Percentiles rank a stretch among this genome's conserved stretches.
Evolutionary conservation across 2,113 vertebrate species (phyloP).

Genomic region (Boulengeromyrus knoepffleri): DNA sequence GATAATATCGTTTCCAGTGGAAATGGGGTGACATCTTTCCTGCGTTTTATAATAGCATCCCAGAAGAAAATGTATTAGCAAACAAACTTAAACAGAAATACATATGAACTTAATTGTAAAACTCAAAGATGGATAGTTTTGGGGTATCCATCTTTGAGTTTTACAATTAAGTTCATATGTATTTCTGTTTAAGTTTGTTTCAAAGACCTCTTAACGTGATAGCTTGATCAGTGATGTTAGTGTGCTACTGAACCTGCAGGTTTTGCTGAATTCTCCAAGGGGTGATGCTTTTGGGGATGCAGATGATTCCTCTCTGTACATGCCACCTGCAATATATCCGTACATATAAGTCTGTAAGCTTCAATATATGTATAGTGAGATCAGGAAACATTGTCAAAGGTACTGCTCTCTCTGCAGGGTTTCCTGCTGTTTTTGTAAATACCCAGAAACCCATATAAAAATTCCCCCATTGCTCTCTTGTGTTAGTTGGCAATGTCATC

Average conservation of each 20-base stretch:
- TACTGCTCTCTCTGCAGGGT: background rate
- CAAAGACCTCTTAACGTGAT: background rate
- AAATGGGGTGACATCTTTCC: background rate
- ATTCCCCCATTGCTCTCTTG: background rate
- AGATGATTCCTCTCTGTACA: constrained; percentile 53
- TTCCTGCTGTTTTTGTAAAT: background rate
- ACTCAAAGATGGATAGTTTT: too few species aligned
- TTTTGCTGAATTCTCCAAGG: constrained; percentile 62
- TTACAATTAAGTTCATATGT: background rate
- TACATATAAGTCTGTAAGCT: background rate
- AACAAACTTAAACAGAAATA: too few species aligned
- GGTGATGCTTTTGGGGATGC: constrained; percentile 64
- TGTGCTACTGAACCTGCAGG: constrained; percentile 32
- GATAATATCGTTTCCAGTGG: background rate
- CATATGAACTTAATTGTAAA: too few species aligned
- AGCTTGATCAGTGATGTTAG: background rate
- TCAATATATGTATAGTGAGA: background rate
- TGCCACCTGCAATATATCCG: constrained; percentile 51
- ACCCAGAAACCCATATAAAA: background rate
- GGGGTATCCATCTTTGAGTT: background rate
- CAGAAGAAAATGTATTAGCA: background rate
- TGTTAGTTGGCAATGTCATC: background rate
- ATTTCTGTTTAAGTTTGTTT: background rate
- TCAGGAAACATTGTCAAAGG: background rate
- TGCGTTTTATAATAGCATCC: background rate